Evolutionary conservation across 2,888 invertebrate species (phyloP), one percentile per base, ranked within the genome.

Genomic region (Tanypteryx hageni): DNA sequence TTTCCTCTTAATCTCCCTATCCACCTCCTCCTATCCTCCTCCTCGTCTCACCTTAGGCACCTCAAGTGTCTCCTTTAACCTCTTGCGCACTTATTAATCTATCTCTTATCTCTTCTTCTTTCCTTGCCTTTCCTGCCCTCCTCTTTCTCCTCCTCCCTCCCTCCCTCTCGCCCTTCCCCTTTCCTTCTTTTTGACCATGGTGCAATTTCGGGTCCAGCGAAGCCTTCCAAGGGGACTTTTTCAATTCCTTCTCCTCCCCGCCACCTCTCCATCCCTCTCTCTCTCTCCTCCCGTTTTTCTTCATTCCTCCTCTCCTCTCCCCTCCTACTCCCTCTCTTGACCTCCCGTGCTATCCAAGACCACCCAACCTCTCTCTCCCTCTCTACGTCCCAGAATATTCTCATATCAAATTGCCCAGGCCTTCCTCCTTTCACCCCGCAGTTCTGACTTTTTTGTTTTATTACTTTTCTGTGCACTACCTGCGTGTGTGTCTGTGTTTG

Each of bases 211-310:
- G 83, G n/a, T 57, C 56, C 56, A 27, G 57, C 31, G 83, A 83
- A 83, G 83, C 83, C 83, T 83, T 83, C 44, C 83, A 83, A 44
- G 16, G 83, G n/a, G 83, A 18, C 56, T 83, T 83, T 83, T 83
- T 83, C 83, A 83, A 83, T 83, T 83, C 83, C 16, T 57, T 83
- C 31, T 18, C 57, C 83, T 9, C 57, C 56, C 83, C 83, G 57
- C 82, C 31, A 44, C 56, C n/a, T 8, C 83, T 13, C n/a, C n/a
- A n/a, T 83, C n/a, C 56, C 82, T 44, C 10, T 16, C 13, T 11
- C 22, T 10, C 76, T 76, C 22, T 44, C 44, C 44, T 3, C 44
- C 44, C 44, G 44, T 44, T 44, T 44, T 44, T 44, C 44, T 44
- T 44, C 44, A 44, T 44, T 44, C 18, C 27, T 7, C 31, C 81